A percentile compares a stretch with the other conserved stretches of the same genome.
Conservation (phyloP, 1,140 invertebrate genomes). For the Heliconius melpomene region DNA sequence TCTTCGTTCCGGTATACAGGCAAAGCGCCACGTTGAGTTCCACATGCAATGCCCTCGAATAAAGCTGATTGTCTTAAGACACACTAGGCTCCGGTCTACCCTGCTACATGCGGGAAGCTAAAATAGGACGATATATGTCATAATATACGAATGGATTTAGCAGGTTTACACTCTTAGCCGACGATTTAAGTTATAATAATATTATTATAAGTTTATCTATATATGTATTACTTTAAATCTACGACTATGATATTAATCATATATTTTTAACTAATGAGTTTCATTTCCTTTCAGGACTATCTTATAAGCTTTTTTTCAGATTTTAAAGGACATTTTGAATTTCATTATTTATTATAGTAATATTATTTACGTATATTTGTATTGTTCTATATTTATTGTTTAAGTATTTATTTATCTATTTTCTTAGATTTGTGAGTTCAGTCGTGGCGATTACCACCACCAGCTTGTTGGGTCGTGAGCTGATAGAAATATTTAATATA, state of each 20-base stretch:
- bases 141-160: not conserved
- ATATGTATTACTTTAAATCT: not conserved
- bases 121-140: too few relatives aligned
- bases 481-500: not conserved
- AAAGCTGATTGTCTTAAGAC: too few relatives aligned
- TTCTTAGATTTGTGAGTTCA: too few relatives aligned
- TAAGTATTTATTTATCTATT: too few relatives aligned
- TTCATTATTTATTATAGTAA: not conserved
- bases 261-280: not conserved
- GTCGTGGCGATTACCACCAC: too few relatives aligned
- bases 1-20: too few relatives aligned
- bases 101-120: too few relatives aligned
- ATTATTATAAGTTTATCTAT: not conserved
- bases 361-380: not conserved
- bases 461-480: too few relatives aligned
- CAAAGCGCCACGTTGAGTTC: too few relatives aligned
- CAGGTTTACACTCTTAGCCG: not conserved
- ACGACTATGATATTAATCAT: not conserved
- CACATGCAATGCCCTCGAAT: too few relatives aligned
- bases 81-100: too few relatives aligned
- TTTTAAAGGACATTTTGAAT: not conserved
- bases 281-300: not conserved
- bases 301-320: not conserved
- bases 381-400: too few relatives aligned
- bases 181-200: not conserved